Evolutionary conservation across 1,140 invertebrate species (phyloP).

Genomic region (Berghia stephanieae): DNA sequence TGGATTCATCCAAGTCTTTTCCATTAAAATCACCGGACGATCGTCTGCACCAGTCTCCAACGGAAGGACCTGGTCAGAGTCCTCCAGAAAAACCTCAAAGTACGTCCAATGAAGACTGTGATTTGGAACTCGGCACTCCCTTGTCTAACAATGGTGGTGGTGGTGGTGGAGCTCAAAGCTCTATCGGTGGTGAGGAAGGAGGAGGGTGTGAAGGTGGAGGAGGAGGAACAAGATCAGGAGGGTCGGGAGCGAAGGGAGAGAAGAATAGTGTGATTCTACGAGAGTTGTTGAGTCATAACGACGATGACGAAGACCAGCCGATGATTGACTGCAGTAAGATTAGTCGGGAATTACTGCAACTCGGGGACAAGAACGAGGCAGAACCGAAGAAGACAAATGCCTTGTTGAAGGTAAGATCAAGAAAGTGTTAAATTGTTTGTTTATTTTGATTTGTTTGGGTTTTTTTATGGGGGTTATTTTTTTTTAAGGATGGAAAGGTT

Average conservation of each 20-base stretch:
- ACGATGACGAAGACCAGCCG: constrained; percentile 69
- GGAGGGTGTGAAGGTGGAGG: background rate
- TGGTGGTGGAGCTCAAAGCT: background rate
- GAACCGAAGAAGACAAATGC: constrained; percentile 70
- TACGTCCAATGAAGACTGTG: constrained; percentile 67
- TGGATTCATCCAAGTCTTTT: too few relatives aligned
- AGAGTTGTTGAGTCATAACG: constrained; percentile 83
- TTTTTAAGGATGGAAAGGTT: too few relatives aligned
- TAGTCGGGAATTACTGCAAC: constrained; percentile 18
- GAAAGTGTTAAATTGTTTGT: too few relatives aligned
- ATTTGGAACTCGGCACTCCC: constrained; percentile 55
- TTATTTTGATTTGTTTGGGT: too few relatives aligned
- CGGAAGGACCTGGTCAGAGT: constrained; percentile 65
- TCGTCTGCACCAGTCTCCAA: constrained; percentile 71
- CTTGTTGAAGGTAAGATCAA: constrained; percentile 78
- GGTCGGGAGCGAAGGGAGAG: constrained; percentile 31
- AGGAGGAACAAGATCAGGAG: constrained; percentile 30
- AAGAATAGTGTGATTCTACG: too few relatives aligned
- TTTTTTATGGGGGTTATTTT: too few relatives aligned
- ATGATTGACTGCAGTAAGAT: constrained; percentile 35
- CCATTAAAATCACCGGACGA: constrained; percentile 59
- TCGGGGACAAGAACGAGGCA: constrained; percentile 60
- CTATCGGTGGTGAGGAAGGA: background rate
- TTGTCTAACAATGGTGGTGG: constrained; percentile 42
- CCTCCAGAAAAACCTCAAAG: constrained; percentile 65